A percentile compares a stretch with the other conserved stretches of the same genome.
Conservation (phyloP, 2,113 vertebrate genomes). For the Prionailurus bengalensis region DNA sequence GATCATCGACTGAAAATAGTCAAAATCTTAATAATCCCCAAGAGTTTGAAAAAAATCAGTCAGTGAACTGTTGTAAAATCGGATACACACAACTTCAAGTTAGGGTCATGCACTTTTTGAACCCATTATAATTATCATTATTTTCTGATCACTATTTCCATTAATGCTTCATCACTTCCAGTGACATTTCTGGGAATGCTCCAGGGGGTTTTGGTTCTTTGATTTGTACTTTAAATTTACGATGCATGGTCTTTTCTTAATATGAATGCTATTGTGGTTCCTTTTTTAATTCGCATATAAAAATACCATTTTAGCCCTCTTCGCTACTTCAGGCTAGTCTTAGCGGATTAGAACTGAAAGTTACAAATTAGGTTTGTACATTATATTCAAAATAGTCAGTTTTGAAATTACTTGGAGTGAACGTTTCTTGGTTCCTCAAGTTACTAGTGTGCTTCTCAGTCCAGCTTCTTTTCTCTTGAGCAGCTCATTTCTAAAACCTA, state of each 20-base stretch:
- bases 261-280: not conserved
- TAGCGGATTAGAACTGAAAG: slow-evolving; percentile 18
- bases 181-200: not conserved
- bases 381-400: not conserved
- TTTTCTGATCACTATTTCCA: slow-evolving; percentile 8
- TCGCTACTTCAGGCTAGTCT: not conserved
- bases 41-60: not conserved
- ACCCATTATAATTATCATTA: not conserved
- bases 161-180: not conserved
- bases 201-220: not conserved
- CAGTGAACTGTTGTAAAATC: not conserved
- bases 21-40: not conserved
- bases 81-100: not conserved
- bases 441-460: not conserved
- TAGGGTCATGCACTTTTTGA: slow-evolving; percentile 1
- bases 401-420: not conserved
- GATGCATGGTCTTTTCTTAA: not conserved
- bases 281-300: not conserved
- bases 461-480: not conserved
- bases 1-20: slow-evolving; percentile 16
- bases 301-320: not conserved
- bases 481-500: not conserved
- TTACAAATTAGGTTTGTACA: not conserved
- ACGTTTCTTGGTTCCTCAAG: not conserved
- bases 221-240: not conserved